phyloP scores from a whole-genome alignment of 2,797 vertebrate species.

The Neopelma chrysocephalum region DNA sequence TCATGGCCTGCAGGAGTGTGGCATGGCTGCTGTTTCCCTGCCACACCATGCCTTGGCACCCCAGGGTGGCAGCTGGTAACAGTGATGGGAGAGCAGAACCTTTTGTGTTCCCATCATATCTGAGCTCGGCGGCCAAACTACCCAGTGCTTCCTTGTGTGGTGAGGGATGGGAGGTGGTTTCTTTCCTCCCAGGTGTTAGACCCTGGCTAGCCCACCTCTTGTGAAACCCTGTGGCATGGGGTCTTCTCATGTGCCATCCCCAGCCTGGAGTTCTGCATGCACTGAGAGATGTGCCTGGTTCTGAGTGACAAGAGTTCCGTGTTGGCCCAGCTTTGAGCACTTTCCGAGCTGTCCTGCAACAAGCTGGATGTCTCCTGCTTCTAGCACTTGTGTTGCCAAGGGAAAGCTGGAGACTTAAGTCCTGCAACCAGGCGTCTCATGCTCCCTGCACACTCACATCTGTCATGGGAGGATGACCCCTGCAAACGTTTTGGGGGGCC shows the following conservation, averaged over 20 bases:
- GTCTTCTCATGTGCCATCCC: fast-evolving
- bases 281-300: not conserved
- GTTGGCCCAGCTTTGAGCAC: not conserved
- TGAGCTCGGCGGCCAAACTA: fast-evolving
- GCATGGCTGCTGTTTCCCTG: fast-evolving
- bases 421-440: too few relatives aligned
- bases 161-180: fast-evolving
- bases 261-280: not conserved
- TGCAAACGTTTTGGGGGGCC: not conserved
- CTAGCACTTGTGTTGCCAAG: not conserved
- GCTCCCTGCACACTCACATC: not conserved
- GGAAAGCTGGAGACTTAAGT: not conserved
- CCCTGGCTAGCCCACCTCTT: too few relatives aligned
- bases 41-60: fast-evolving
- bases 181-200: fast-evolving
- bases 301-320: not conserved
- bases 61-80: not conserved
- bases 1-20: not conserved
- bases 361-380: not conserved
- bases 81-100: too few relatives aligned
- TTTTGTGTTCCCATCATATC: not conserved
- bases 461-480: fast-evolving
- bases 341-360: not conserved
- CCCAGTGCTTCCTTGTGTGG: fast-evolving
- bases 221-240: fast-evolving